These are phyloP conservation scores for Catharus ustulatus DNA, from an alignment of 2,797 vertebrate genomes.

Conservation along the genomic window DNA sequence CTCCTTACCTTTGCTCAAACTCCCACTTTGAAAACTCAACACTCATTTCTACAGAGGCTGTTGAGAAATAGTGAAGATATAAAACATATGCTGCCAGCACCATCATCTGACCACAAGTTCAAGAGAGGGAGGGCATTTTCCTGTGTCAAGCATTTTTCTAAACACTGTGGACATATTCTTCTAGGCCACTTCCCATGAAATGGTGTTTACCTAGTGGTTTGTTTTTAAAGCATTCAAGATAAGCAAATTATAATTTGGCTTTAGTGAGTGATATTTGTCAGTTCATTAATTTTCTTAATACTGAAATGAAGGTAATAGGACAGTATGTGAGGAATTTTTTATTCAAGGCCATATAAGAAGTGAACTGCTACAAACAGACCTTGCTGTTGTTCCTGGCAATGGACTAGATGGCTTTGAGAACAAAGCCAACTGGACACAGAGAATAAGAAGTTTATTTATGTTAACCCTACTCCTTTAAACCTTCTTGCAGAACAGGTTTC, in stretches of 20 bases:
- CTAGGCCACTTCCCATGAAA: not conserved
- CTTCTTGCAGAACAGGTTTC: not conserved
- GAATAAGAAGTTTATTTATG: not conserved
- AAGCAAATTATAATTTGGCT: not conserved
- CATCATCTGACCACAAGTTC: conserved; percentile 22
- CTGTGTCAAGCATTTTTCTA: conserved; percentile 17
- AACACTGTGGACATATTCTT: not conserved
- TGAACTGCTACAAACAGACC: not conserved
- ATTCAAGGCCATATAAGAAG: not conserved
- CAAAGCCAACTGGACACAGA: not conserved
- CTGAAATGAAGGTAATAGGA: not conserved
- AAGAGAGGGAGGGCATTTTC: conserved; percentile 8
- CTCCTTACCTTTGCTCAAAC: not conserved
- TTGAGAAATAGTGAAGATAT: conserved; percentile 14
- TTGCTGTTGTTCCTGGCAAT: not conserved
- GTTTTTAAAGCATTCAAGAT: not conserved
- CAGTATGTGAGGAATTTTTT: not conserved
- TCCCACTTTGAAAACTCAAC: not conserved
- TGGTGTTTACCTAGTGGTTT: not conserved
- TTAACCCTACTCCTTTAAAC: not conserved
- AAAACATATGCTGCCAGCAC: not conserved
- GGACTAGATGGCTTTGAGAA: not conserved
- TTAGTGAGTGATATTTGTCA: not conserved
- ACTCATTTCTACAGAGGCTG: not conserved
- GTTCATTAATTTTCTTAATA: conserved; percentile 10